These are phyloP conservation scores for Zaprionus davidi DNA, from an alignment of 1,140 invertebrate genomes.

Conservation along the genomic window DNA sequence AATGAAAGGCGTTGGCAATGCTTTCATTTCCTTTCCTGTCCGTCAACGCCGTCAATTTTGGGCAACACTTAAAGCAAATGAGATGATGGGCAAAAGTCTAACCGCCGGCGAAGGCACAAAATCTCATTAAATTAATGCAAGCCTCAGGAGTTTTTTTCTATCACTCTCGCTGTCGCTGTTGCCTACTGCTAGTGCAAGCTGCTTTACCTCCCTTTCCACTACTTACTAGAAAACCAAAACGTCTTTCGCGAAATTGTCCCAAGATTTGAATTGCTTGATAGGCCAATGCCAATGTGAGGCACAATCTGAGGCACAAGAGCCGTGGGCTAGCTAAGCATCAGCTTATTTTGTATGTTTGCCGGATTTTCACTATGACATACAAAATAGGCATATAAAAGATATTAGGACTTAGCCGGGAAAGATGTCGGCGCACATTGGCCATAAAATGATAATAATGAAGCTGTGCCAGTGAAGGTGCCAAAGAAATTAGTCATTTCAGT, in stretches of 20 bases:
- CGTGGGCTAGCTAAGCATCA: constrained; percentile 21
- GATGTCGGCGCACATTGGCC: constrained; percentile 15
- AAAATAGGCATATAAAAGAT: constrained; percentile 45
- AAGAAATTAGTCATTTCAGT: not conserved
- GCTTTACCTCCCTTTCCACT: not conserved
- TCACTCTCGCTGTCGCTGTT: not conserved
- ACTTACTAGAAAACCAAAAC: constrained; percentile 45
- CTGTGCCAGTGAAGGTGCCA: not conserved
- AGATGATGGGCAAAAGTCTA: constrained; percentile 57
- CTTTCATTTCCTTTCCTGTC: constrained; percentile 50
- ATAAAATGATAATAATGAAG: constrained; percentile 26
- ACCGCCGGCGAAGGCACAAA: constrained; percentile 52
- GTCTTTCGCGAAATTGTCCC: constrained; percentile 53
- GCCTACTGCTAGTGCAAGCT: not conserved
- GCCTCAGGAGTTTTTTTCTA: constrained; percentile 61
- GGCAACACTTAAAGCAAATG: constrained; percentile 64
- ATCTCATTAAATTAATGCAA: constrained; percentile 82
- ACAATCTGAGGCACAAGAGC: constrained; percentile 14
- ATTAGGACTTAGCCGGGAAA: constrained; percentile 2
- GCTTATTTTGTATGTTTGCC: constrained; percentile 35
- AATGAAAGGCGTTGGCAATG: constrained; percentile 63
- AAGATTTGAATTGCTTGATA: constrained; percentile 65
- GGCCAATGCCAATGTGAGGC: constrained; percentile 4
- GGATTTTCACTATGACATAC: constrained; percentile 42
- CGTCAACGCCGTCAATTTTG: constrained; percentile 51